A percentile compares a stretch with the other conserved stretches of the same genome.
These are phyloP conservation scores for Coremacera marginata DNA, from an alignment of 2,888 invertebrate genomes.

Conservation along the genomic window DNA sequence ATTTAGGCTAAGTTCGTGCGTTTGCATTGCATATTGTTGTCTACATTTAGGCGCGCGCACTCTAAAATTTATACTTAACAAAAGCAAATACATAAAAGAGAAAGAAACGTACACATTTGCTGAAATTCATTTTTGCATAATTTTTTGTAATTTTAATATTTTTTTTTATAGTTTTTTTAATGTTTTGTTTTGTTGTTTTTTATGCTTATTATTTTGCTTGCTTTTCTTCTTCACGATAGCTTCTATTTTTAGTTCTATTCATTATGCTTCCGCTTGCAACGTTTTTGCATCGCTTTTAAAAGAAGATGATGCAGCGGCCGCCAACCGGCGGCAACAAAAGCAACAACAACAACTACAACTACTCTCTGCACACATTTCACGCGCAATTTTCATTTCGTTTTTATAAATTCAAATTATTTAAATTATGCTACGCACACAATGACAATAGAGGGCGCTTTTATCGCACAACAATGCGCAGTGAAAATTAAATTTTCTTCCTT, in stretches of 20 bases:
- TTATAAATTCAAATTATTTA: slow-evolving; percentile 37
- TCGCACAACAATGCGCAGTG: slow-evolving; percentile 10
- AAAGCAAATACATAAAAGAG: slow-evolving; percentile 6
- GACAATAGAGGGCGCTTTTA: slow-evolving; percentile 35
- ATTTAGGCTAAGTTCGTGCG: slow-evolving; percentile 23
- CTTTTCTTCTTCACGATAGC: neutral
- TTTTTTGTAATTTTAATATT: neutral
- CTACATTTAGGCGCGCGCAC: slow-evolving; percentile 17
- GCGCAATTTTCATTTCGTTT: slow-evolving; percentile 35
- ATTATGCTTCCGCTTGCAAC: neutral
- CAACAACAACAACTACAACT: neutral
- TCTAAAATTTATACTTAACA: slow-evolving; percentile 11
- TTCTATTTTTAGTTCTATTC: slow-evolving; percentile 2
- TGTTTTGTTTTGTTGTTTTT: neutral
- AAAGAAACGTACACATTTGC: neutral
- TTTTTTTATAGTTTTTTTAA: neutral
- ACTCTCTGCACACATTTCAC: slow-evolving; percentile 30
- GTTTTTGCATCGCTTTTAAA: too few relatives aligned
- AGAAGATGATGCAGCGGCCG: neutral
- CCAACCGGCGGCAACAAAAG: neutral
- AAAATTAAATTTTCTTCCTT: slow-evolving; percentile 27
- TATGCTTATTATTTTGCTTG: neutral
- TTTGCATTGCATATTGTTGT: neutral
- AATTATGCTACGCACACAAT: slow-evolving; percentile 31
- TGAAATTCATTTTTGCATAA: slow-evolving; percentile 17